These are phyloP conservation scores for Armadillidium nasatum DNA, from an alignment of 1,140 invertebrate species.

Conservation along the genomic window DNA sequence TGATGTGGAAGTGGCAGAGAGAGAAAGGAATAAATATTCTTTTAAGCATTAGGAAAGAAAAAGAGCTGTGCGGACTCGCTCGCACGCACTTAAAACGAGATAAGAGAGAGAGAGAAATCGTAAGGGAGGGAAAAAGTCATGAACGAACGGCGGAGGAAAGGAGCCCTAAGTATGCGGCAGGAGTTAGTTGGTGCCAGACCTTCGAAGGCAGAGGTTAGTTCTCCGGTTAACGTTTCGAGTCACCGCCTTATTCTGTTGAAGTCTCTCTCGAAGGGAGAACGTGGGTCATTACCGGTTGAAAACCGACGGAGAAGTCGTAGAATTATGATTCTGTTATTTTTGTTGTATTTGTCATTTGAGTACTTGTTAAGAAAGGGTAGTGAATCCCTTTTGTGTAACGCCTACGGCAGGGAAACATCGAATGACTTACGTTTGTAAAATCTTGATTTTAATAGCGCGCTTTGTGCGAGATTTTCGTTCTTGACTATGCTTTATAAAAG, in stretches of 20 bases:
- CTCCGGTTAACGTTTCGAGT: background rate
- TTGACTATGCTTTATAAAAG: too few species aligned
- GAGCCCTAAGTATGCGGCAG: too few species aligned
- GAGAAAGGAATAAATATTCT: background rate
- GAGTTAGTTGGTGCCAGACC: constrained; percentile 8
- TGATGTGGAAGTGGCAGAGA: background rate
- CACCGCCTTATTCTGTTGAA: constrained; percentile 10
- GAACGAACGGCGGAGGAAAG: background rate
- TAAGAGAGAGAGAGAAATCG: too few species aligned
- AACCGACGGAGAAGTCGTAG: background rate
- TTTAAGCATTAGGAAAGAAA: too few species aligned
- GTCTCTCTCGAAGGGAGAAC: constrained; percentile 1
- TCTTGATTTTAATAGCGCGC: too few species aligned
- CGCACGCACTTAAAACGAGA: too few species aligned
- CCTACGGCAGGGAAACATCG: background rate
- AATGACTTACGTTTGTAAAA: background rate
- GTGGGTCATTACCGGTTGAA: background rate
- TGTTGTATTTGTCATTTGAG: too few species aligned
- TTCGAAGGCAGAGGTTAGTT: constrained; percentile 12
- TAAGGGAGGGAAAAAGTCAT: background rate
- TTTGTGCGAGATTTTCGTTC: too few species aligned
- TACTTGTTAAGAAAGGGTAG: background rate
- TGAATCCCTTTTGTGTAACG: background rate
- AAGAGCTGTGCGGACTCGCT: too few species aligned
- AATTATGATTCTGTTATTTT: background rate